These are phyloP conservation scores for Darevskia nairensis DNA, from an alignment of 2,797 vertebrate genomes.

Conservation along the genomic window DNA sequence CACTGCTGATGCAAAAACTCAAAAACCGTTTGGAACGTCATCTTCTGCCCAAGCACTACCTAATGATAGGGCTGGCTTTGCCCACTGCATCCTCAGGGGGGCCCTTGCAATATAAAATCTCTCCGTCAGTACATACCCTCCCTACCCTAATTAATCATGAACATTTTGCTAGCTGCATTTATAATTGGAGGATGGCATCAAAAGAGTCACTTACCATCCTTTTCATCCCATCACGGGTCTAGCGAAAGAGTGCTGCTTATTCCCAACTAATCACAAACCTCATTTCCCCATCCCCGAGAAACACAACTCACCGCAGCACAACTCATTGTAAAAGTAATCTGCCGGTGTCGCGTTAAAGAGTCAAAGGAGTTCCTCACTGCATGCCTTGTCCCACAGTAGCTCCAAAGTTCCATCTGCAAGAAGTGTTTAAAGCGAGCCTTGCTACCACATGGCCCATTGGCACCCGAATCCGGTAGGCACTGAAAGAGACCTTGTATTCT, in stretches of 20 bases:
- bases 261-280: conserved; percentile 4
- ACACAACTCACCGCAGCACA: not conserved
- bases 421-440: conserved; percentile 41
- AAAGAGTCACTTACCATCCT: conserved; percentile 8
- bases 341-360: conserved; percentile 20
- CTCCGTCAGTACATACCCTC: not conserved
- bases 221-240: not conserved
- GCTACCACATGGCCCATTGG: conserved; percentile 42
- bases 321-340: not conserved
- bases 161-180: not conserved
- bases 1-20: not conserved
- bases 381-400: not conserved
- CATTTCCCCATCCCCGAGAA: not conserved
- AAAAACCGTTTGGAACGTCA: not conserved
- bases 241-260: not conserved
- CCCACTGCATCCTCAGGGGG: not conserved
- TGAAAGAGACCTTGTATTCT: conserved; percentile 19
- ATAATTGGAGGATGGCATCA: not conserved
- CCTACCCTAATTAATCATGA: not conserved
- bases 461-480: conserved; percentile 29
- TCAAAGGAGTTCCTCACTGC: not conserved
- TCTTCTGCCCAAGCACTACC: not conserved
- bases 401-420: conserved; percentile 31
- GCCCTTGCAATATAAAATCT: not conserved
- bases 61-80: not conserved